These are phyloP conservation scores for Rapana venosa DNA, from an alignment of 2,888 invertebrate species.

Conservation along the genomic window DNA sequence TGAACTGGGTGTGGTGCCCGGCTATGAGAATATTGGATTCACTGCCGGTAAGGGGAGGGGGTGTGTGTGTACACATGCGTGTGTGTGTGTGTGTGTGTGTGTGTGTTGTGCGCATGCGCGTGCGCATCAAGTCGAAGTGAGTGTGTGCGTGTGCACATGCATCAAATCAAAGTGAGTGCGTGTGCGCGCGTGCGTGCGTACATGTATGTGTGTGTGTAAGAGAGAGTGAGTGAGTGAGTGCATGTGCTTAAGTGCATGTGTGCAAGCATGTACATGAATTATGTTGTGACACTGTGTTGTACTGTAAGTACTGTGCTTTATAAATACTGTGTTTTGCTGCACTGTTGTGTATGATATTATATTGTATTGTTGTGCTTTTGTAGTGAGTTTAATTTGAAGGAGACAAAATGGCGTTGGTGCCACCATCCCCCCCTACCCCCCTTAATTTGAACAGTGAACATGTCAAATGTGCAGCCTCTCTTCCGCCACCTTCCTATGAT, in stretches of 20 bases:
- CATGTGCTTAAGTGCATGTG: not conserved
- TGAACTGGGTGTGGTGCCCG: slow-evolving; percentile 78
- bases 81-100: not conserved
- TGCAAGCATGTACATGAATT: not conserved
- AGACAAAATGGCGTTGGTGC: too few species aligned
- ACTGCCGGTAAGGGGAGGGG: slow-evolving; percentile 75
- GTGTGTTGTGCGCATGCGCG: not conserved
- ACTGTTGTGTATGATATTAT: too few species aligned
- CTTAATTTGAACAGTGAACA: not conserved
- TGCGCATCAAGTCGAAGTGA: not conserved
- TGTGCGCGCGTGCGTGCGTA: too few species aligned
- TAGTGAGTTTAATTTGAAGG: too few species aligned
- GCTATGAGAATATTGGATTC: slow-evolving; percentile 79
- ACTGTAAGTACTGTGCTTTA: too few species aligned
- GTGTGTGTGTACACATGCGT: not conserved
- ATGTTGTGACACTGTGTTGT: too few species aligned
- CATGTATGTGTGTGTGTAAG: too few species aligned
- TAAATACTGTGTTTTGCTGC: too few species aligned
- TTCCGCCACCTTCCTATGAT: slow-evolving; percentile 68
- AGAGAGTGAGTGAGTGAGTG: not conserved
- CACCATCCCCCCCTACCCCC: too few species aligned
- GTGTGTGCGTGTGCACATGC: not conserved
- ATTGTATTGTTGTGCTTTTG: too few species aligned
- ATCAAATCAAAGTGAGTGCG: too few species aligned
- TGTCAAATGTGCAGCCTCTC: slow-evolving; percentile 50